Base-by-base conservation (phyloP, 2,797 vertebrate species). In the Jordanella pulchra region DNA sequence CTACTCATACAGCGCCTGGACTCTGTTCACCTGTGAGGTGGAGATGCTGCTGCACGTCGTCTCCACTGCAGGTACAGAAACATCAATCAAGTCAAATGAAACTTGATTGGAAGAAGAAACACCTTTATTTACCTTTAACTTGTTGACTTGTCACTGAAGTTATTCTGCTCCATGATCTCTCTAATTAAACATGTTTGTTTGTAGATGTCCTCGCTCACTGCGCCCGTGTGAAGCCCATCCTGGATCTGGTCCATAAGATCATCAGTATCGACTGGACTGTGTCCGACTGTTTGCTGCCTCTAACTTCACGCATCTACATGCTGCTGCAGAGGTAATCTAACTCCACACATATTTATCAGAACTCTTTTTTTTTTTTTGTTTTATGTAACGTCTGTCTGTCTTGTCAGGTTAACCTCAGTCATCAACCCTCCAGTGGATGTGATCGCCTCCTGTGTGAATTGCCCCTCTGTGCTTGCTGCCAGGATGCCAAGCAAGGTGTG, bases 11-110 rank as follows among this genome's bases (percentile, higher is more conserved):
- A 98, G 97, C 88, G 95, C 96, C 86, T 99, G 98, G 98, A 97
- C 97, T 4, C 95, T 99, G 45, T 99, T 99, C 85, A 99, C 98
- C 30, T 99, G 98, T 1, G 98, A 99, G 93, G 96, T 99, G 70
- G 98, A 99, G 90, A 99, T 99, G 98, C 93, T 99, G 76, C 96
- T 99, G 4, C 98, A 99, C 7, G 98, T 99, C 2, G 98, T 99
- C 47, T 99, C 98, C 0, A 99, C 98, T 18, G 97, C 97, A 93
- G 98, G 98, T 99, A 89, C 85, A 78, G 39, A 51, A 0, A 25
- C 1, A 32, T 32, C 28, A 58, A 11, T 2, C 17, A 56, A 17
- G 28, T 17, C 27, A 1, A 39, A 39, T 39, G 0, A 39, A 39
- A 39, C 0, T 48, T 18, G 47, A 48, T 48, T 48, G 5, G 1